These are phyloP conservation scores for Lethenteron camtschaticum DNA, from an alignment of 2,113 vertebrate species.

Conservation along the genomic window DNA sequence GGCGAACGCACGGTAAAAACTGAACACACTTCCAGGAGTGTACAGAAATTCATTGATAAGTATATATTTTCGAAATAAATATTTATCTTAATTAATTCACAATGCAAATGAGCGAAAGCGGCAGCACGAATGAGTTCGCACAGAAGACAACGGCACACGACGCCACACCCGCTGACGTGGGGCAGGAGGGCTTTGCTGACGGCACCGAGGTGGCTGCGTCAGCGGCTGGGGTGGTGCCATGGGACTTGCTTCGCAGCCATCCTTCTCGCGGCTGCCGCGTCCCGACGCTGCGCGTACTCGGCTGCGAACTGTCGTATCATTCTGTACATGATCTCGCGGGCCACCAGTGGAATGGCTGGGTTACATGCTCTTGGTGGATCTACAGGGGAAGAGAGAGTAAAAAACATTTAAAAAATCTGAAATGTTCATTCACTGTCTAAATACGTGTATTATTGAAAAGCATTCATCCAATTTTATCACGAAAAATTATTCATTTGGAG, in stretches of 20 bases:
- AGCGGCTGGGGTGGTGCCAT: too few relatives aligned
- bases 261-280: slow-evolving; percentile 2
- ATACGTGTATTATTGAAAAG: too few relatives aligned
- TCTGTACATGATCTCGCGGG: slow-evolving; percentile 97
- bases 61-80: not conserved
- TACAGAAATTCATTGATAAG: not conserved
- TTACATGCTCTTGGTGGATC: slow-evolving; percentile 81
- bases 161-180: too few relatives aligned
- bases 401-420: slow-evolving; percentile 8
- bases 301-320: slow-evolving; percentile 96
- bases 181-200: too few relatives aligned
- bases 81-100: not conserved
- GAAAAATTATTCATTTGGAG: too few relatives aligned
- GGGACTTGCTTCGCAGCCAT: too few relatives aligned
- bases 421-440: too few relatives aligned
- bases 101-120: too few relatives aligned
- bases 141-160: too few relatives aligned
- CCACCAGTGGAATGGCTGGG: slow-evolving; percentile 81
- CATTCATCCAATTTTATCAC: too few relatives aligned
- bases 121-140: too few relatives aligned
- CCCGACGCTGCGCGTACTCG: slow-evolving; percentile 46
- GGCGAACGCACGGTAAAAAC: not conserved
- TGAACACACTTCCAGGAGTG: not conserved
- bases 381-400: slow-evolving; percentile 18
- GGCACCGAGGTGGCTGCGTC: too few relatives aligned